phyloP scores from a whole-genome alignment of 2,797 vertebrate species.

The Muscicapa striata region DNA sequence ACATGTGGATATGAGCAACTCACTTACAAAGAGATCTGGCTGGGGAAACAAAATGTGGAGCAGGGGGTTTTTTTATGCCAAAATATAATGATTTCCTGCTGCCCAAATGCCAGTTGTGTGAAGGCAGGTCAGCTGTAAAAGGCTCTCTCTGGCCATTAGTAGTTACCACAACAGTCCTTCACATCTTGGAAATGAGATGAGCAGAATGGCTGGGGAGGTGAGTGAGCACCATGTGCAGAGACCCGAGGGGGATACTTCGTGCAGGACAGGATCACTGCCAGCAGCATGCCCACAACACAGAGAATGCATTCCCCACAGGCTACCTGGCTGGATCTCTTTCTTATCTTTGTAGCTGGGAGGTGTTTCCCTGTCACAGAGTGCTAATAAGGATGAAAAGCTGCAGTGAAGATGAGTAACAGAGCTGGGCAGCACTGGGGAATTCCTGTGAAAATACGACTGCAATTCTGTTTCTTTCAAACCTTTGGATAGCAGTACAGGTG shows the following conservation, averaged over 20 bases:
- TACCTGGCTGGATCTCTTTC: background rate
- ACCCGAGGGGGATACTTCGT: background rate
- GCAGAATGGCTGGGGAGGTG: background rate
- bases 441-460: background rate
- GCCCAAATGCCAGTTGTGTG: background rate
- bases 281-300: background rate
- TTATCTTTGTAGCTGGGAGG: background rate
- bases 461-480: background rate
- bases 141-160: background rate
- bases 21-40: background rate
- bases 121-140: background rate
- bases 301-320: background rate
- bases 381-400: background rate
- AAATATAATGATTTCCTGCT: background rate
- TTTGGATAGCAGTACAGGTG: background rate
- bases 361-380: background rate
- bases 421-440: background rate
- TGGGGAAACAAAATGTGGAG: background rate
- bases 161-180: background rate
- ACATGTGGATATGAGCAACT: background rate
- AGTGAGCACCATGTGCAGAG: background rate
- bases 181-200: background rate
- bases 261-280: rapidly evolving
- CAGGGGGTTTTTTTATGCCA: background rate
- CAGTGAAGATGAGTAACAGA: background rate